Evolutionary conservation across 2,797 vertebrate genomes (phyloP).

Genomic region (Cercopithecus mitis): DNA sequence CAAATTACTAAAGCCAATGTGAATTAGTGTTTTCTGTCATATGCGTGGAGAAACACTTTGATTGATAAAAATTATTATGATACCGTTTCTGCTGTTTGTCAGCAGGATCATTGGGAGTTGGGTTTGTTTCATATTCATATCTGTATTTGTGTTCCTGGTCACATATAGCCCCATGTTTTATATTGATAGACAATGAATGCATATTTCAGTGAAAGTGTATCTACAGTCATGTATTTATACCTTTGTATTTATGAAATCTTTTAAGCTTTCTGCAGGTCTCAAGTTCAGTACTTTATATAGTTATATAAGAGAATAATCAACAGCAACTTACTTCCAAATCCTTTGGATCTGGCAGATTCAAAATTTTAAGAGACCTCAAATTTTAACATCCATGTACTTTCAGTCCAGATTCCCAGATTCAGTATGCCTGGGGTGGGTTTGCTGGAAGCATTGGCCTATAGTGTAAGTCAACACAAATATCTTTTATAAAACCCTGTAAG

Average conservation of each 20-base stretch:
- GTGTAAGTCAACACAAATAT: background rate
- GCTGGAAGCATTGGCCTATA: background rate
- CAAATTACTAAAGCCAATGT: background rate
- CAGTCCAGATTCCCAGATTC: background rate
- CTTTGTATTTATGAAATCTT: background rate
- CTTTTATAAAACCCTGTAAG: background rate
- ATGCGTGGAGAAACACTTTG: background rate
- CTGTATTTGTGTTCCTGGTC: background rate
- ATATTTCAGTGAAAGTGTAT: background rate
- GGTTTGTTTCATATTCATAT: background rate
- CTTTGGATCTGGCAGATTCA: background rate
- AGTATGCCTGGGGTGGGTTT: background rate
- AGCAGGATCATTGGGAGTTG: background rate
- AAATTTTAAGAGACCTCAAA: background rate
- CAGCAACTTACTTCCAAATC: background rate
- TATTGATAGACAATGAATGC: background rate
- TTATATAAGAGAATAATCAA: constrained; percentile 23
- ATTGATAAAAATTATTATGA: background rate
- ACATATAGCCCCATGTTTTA: background rate
- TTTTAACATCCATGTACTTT: background rate
- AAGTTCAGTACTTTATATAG: background rate
- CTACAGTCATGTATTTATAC: background rate
- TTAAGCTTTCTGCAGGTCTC: background rate
- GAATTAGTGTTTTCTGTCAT: background rate
- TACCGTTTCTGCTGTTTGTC: background rate